phyloP scores from a whole-genome alignment of 2,888 invertebrate species.

The Nineta flava region DNA sequence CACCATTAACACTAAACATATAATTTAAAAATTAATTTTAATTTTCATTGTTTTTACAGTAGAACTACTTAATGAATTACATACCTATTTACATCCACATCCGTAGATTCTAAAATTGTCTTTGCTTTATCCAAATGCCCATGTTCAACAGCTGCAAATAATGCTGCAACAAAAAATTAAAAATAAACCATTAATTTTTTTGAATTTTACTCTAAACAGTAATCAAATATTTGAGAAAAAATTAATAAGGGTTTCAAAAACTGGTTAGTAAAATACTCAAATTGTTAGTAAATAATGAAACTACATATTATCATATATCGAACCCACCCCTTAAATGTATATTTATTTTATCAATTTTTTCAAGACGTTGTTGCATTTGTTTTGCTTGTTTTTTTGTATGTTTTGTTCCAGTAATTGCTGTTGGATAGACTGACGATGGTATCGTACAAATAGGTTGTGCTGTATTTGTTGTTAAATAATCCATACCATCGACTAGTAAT shows the following conservation, averaged over 20 bases:
- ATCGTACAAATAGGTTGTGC: constrained; percentile 23
- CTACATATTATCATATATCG: constrained; percentile 18
- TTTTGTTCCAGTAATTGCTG: constrained; percentile 27
- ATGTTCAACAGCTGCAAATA: constrained; percentile 91
- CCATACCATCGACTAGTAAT: constrained; percentile 31
- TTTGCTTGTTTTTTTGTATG: constrained; percentile 50
- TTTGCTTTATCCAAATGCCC: constrained; percentile 85
- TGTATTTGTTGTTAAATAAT: constrained; percentile 35
- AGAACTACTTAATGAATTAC: constrained; percentile 11
- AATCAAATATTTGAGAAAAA: too few relatives aligned
- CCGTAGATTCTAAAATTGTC: constrained; percentile 80
- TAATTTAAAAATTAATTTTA: neutral
- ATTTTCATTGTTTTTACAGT: neutral
- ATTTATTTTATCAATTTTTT: constrained; percentile 63
- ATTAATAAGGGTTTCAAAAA: neutral
- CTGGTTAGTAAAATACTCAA: too few relatives aligned
- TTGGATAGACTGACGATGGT: constrained; percentile 30
- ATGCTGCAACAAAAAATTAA: constrained; percentile 47
- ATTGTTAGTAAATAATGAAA: too few relatives aligned
- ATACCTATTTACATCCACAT: constrained; percentile 89
- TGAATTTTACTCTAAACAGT: neutral
- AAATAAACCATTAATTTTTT: neutral
- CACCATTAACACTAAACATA: constrained; percentile 60
- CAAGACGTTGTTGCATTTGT: constrained; percentile 52
- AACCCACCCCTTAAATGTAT: constrained; percentile 69